phyloP scores from a whole-genome alignment of 2,113 vertebrate species.

The Paraplagusia blochii region DNA sequence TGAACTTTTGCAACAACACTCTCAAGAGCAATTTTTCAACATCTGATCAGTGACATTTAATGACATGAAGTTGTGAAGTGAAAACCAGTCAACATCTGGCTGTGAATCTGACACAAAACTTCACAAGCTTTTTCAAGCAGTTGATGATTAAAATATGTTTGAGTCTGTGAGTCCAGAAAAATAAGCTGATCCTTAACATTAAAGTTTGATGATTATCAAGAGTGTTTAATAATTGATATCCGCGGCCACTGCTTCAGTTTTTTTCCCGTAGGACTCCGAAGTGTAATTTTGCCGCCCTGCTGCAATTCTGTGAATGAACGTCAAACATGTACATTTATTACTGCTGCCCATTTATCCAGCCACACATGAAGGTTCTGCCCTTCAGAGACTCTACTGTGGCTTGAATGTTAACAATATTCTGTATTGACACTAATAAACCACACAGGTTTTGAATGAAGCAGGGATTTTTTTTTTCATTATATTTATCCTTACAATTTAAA shows the following conservation, averaged over 20 bases:
- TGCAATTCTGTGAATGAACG: conserved; percentile 37
- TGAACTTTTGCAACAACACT: too few relatives aligned
- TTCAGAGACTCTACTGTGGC: conserved; percentile 37
- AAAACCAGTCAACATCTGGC: too few relatives aligned
- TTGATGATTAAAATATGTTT: too few relatives aligned
- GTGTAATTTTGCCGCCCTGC: conserved; percentile 30
- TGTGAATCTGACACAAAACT: too few relatives aligned
- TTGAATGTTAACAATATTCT: conserved; percentile 51
- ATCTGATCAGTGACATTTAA: too few relatives aligned
- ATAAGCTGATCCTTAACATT: too few relatives aligned
- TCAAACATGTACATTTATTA: conserved; percentile 42
- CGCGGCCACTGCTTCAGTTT: conserved; percentile 22
- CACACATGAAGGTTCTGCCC: conserved; percentile 46
- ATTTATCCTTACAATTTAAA: too few relatives aligned
- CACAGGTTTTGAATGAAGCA: conserved; percentile 32
- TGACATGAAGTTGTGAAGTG: too few relatives aligned
- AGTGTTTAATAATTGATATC: conserved; percentile 19
- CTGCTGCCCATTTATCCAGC: conserved; percentile 40
- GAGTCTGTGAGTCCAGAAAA: too few relatives aligned
- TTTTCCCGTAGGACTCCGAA: conserved; percentile 18
- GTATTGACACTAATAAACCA: conserved; percentile 60
- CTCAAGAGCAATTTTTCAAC: too few relatives aligned
- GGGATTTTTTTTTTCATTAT: too few relatives aligned
- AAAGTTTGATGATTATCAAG: not conserved
- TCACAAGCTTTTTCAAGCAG: too few relatives aligned